These are phyloP conservation scores for Cheilosia grossa DNA, from an alignment of 2,888 invertebrate species.

Conservation along the genomic window DNA sequence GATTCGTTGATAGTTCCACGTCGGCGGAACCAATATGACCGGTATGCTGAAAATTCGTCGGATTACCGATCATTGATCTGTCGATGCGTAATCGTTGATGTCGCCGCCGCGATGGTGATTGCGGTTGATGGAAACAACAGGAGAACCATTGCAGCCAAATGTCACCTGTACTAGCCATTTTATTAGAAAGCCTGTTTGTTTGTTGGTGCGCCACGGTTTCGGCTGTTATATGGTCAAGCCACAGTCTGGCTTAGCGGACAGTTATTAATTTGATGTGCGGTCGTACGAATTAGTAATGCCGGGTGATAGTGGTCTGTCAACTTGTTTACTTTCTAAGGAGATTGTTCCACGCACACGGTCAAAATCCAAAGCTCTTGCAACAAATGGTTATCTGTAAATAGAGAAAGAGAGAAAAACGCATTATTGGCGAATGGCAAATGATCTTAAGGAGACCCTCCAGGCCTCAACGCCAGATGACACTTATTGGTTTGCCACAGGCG, in stretches of 20 bases:
- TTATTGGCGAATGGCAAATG: slow-evolving; percentile 13
- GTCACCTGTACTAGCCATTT: slow-evolving; percentile 90
- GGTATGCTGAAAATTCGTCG: slow-evolving; percentile 98
- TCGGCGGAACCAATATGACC: slow-evolving; percentile 94
- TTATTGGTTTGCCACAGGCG: slow-evolving; percentile 27
- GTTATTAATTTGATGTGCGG: slow-evolving; percentile 41
- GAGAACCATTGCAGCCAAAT: slow-evolving; percentile 97
- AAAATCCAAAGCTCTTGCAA: slow-evolving; percentile 3
- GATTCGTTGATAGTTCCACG: slow-evolving; percentile 91
- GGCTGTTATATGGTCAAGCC: slow-evolving; percentile 37
- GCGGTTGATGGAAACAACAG: slow-evolving; percentile 93
- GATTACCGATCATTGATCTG: slow-evolving; percentile 97
- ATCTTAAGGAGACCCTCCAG: slow-evolving; percentile 14
- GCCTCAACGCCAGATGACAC: slow-evolving; percentile 36
- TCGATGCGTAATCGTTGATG: slow-evolving; percentile 91
- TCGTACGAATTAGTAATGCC: slow-evolving; percentile 8
- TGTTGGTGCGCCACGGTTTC: slow-evolving; percentile 77
- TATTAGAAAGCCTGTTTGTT: slow-evolving; percentile 76
- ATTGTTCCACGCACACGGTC: slow-evolving; percentile 23
- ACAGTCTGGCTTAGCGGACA: neutral
- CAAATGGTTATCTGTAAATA: slow-evolving; percentile 48
- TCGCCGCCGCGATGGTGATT: slow-evolving; percentile 88
- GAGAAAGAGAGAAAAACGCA: slow-evolving; percentile 1
- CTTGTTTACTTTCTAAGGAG: slow-evolving; percentile 69
- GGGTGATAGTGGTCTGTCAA: slow-evolving; percentile 66